These are phyloP conservation scores for Plotosus lineatus DNA, from an alignment of 2,113 vertebrate species.

Conservation along the genomic window DNA sequence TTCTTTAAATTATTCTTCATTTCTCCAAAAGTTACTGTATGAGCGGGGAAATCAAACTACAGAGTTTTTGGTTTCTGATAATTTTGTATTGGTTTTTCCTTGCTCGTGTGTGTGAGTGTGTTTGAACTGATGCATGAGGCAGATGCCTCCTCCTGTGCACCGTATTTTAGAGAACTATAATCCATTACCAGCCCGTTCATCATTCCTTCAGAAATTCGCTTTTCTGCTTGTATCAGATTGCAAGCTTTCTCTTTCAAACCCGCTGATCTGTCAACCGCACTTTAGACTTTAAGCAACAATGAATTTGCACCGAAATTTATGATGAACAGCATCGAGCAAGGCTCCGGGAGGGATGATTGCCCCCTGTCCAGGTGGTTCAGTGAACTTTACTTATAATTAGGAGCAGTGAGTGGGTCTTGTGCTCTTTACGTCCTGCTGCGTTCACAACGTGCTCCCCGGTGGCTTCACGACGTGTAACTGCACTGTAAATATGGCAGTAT, in stretches of 20 bases:
- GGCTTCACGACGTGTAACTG: slow-evolving; percentile 36
- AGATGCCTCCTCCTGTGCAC: slow-evolving; percentile 12
- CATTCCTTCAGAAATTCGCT: neutral
- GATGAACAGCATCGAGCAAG: neutral
- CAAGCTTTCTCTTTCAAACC: neutral
- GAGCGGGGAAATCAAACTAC: neutral
- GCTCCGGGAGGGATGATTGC: neutral
- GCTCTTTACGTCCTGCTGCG: slow-evolving; percentile 2
- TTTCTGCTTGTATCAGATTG: slow-evolving; percentile 6
- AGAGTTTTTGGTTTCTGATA: slow-evolving; percentile 22
- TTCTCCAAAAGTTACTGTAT: neutral
- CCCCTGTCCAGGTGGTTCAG: neutral
- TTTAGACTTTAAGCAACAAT: neutral
- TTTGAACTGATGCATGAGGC: slow-evolving; percentile 33
- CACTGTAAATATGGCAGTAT: slow-evolving; percentile 40
- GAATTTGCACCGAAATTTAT: neutral
- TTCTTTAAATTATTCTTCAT: slow-evolving; percentile 4
- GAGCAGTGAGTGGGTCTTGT: neutral
- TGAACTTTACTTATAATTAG: slow-evolving; percentile 16
- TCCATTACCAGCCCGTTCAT: slow-evolving; percentile 27
- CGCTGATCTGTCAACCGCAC: neutral
- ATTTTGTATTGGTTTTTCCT: neutral
- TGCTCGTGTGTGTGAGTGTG: neutral
- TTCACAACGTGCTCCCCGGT: slow-evolving; percentile 26
- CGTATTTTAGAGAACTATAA: slow-evolving; percentile 18